Percentiles rank a stretch among this genome's conserved stretches.
These are phyloP conservation scores for Zenarchopterus dispar DNA, from an alignment of 2,797 vertebrate genomes.

Conservation along the genomic window DNA sequence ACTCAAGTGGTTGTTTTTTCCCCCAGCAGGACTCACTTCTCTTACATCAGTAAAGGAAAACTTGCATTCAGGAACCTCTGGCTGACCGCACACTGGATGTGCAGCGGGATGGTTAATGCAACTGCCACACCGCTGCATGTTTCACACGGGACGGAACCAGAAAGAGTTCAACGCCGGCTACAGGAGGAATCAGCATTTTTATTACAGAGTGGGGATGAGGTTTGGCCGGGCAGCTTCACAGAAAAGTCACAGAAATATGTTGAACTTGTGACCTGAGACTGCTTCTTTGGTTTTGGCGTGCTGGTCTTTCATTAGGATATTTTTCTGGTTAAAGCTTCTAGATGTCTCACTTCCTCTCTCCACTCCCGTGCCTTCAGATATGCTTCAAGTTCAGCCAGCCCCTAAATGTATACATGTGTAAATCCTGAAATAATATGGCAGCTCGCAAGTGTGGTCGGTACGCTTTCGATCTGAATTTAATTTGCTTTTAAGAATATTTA, in stretches of 20 bases:
- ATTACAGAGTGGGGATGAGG: constrained; percentile 32
- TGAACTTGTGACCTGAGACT: constrained; percentile 53
- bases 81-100: constrained; percentile 10
- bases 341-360: constrained; percentile 26
- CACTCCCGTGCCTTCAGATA: constrained; percentile 13
- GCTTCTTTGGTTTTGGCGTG: constrained; percentile 37
- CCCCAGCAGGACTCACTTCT: constrained; percentile 14
- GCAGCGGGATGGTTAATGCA: neutral
- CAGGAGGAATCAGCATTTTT: constrained; percentile 24
- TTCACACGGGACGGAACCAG: constrained; percentile 21
- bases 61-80: constrained; percentile 28
- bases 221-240: constrained; percentile 42
- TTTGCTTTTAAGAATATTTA: constrained; percentile 1
- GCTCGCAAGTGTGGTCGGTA: neutral
- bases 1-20: constrained; percentile 5
- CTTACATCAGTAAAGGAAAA: constrained; percentile 1
- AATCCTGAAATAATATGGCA: constrained; percentile 2
- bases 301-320: constrained; percentile 49
- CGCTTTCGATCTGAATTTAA: neutral
- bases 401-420: neutral
- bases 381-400: constrained; percentile 17
- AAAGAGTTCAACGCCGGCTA: constrained; percentile 2
- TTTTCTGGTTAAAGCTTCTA: constrained; percentile 45
- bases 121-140: neutral
- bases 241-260: constrained; percentile 45